Percentiles rank a stretch among this genome's conserved stretches.
phyloP scores from a whole-genome alignment of 2,113 vertebrate genomes.

The Sakesphorus luctuosus region DNA sequence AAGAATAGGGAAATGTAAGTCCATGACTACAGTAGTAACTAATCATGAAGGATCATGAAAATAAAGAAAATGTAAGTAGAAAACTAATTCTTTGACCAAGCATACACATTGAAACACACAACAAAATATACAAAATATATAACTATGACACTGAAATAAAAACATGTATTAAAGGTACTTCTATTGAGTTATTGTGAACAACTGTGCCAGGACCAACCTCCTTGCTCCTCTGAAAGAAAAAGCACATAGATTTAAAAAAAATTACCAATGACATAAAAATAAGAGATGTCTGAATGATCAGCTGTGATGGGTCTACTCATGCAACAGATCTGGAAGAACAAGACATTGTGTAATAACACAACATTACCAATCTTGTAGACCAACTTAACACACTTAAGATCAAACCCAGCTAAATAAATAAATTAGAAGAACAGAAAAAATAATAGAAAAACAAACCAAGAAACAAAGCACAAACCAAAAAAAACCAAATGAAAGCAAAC shows the following conservation, averaged over 20 bases:
- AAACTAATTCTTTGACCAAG: background rate
- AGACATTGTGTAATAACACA: fast-evolving
- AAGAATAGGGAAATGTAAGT: background rate
- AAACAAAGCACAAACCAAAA: too few species aligned
- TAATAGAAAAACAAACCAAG: background rate
- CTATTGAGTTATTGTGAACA: background rate
- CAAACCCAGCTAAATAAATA: background rate
- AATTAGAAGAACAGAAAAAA: background rate
- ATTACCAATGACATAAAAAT: background rate
- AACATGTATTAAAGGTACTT: fast-evolving
- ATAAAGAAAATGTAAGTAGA: background rate
- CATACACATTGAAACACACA: background rate
- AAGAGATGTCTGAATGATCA: background rate
- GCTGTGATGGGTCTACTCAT: background rate
- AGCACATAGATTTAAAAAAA: background rate
- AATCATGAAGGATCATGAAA: background rate
- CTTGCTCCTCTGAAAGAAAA: background rate
- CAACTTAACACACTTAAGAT: background rate
- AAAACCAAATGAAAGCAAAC: background rate
- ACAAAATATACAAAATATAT: background rate
- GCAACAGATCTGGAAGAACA: background rate
- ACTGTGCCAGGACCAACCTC: background rate
- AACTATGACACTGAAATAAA: background rate
- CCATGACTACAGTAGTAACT: fast-evolving
- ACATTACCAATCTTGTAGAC: background rate